A percentile compares a stretch with the other conserved stretches of the same genome.
Evolutionary conservation across 1,140 invertebrate species (phyloP).

Genomic region (Pomacea maculata): DNA sequence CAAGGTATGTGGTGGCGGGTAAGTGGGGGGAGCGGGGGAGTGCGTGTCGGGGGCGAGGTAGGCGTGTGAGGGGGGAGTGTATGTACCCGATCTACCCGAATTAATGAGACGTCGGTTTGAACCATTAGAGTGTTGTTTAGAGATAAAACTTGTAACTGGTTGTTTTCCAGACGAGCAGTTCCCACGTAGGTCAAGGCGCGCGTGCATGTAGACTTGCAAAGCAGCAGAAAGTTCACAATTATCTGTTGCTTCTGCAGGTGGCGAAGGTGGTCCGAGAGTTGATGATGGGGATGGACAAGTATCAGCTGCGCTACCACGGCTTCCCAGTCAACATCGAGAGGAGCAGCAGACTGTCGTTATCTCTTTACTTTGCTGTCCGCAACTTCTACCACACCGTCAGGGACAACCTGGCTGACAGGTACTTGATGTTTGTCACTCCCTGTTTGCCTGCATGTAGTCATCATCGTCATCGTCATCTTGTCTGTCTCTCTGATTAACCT

Average conservation of each 20-base stretch:
- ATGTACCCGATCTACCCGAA: too few species aligned
- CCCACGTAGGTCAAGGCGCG: too few species aligned
- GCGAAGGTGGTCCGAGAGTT: slow-evolving; percentile 38
- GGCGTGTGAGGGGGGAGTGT: too few species aligned
- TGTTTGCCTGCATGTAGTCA: not conserved
- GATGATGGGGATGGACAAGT: slow-evolving; percentile 56
- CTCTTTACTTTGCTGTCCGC: slow-evolving; percentile 48
- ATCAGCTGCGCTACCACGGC: slow-evolving; percentile 54
- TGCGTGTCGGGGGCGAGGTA: not conserved
- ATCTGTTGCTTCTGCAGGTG: slow-evolving; percentile 35
- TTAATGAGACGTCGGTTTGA: too few species aligned
- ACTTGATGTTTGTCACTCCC: not conserved
- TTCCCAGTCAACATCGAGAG: slow-evolving; percentile 51
- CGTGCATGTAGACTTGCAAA: too few species aligned
- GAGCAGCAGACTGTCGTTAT: slow-evolving; percentile 47
- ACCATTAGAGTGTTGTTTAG: too few species aligned
- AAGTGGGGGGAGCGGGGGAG: too few species aligned
- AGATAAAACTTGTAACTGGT: too few species aligned
- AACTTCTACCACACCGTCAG: slow-evolving; percentile 44
- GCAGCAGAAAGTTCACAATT: too few species aligned
- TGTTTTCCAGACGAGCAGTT: too few species aligned
- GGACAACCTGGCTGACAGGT: slow-evolving; percentile 51
- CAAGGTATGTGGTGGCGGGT: slow-evolving; percentile 36
- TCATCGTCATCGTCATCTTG: slow-evolving; percentile 40
- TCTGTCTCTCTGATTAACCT: slow-evolving; percentile 73